A percentile compares a stretch with the other conserved stretches of the same genome.
These are phyloP conservation scores for Ranitomeya variabilis DNA, from an alignment of 2,113 vertebrate genomes.

Conservation along the genomic window DNA sequence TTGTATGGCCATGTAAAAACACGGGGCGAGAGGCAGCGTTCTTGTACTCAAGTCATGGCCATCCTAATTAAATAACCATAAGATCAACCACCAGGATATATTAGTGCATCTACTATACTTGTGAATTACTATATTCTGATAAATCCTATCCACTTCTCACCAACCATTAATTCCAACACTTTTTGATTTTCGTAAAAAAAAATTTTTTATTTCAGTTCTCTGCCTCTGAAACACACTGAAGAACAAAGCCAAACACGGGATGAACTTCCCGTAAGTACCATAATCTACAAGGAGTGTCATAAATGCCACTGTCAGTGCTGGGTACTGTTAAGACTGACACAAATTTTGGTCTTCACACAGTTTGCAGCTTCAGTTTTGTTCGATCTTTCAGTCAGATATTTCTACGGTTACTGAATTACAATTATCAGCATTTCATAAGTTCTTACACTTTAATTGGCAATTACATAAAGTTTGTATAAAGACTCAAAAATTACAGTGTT, in stretches of 20 bases:
- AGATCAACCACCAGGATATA: not conserved
- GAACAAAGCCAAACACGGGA: not conserved
- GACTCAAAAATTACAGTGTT: too few relatives aligned
- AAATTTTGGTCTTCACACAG: too few relatives aligned
- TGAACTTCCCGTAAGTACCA: slow-evolving; percentile 6
- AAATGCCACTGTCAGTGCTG: not conserved
- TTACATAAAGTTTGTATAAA: too few relatives aligned
- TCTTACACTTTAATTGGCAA: too few relatives aligned
- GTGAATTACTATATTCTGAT: not conserved
- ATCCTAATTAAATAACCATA: not conserved
- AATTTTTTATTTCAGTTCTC: not conserved
- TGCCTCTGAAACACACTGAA: too few relatives aligned
- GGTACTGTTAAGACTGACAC: not conserved
- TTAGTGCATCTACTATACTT: not conserved
- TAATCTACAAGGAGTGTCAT: not conserved
- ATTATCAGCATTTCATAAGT: too few relatives aligned
- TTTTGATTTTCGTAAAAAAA: not conserved
- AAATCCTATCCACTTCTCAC: not conserved
- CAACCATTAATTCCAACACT: not conserved
- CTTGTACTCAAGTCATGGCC: not conserved
- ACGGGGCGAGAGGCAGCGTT: not conserved
- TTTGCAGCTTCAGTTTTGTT: too few relatives aligned
- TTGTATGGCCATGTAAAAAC: not conserved
- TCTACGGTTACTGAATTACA: too few relatives aligned
- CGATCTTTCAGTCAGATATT: too few relatives aligned